Evolutionary conservation across 2,888 invertebrate genomes (phyloP).

Genomic region (Elysia crispata): DNA sequence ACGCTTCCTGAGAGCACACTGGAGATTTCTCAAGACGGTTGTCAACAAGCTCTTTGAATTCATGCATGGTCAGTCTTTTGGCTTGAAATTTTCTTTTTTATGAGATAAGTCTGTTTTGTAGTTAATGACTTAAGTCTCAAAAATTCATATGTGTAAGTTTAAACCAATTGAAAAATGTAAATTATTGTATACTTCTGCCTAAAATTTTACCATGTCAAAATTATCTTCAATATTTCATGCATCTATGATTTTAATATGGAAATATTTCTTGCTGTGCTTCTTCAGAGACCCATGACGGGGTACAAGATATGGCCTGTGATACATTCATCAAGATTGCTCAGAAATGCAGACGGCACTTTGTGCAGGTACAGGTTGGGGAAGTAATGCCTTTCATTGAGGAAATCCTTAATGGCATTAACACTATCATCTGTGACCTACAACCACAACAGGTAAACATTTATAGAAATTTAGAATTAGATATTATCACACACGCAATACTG

Average conservation of each 20-base stretch:
- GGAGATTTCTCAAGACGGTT: slow-evolving; percentile 99
- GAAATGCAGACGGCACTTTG: slow-evolving; percentile 98
- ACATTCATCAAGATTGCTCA: slow-evolving; percentile 99
- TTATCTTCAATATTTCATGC: too few species aligned
- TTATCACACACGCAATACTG: too few species aligned
- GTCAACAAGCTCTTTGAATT: slow-evolving; percentile 99
- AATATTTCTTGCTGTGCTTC: slow-evolving; percentile 30
- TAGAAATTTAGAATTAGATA: too few species aligned
- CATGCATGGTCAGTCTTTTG: slow-evolving; percentile 87
- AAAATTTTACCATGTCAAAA: too few species aligned
- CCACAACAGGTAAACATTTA: slow-evolving; percentile 89
- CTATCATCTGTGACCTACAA: slow-evolving; percentile 98
- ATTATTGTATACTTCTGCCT: too few species aligned
- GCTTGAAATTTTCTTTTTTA: too few species aligned
- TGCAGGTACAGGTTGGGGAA: slow-evolving; percentile 95
- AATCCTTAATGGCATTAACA: slow-evolving; percentile 95
- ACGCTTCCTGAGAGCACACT: slow-evolving; percentile 97
- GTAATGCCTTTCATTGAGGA: slow-evolving; percentile 99
- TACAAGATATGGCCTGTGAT: slow-evolving; percentile 99
- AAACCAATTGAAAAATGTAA: too few species aligned
- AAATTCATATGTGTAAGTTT: too few species aligned
- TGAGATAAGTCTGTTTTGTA: too few species aligned
- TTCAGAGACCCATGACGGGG: slow-evolving; percentile 98
- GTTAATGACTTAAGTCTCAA: too few species aligned
- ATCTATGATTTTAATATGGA: background rate